Base-by-base conservation (phyloP, 2,797 vertebrate genomes). In the Pantherophis vulpinus region DNA sequence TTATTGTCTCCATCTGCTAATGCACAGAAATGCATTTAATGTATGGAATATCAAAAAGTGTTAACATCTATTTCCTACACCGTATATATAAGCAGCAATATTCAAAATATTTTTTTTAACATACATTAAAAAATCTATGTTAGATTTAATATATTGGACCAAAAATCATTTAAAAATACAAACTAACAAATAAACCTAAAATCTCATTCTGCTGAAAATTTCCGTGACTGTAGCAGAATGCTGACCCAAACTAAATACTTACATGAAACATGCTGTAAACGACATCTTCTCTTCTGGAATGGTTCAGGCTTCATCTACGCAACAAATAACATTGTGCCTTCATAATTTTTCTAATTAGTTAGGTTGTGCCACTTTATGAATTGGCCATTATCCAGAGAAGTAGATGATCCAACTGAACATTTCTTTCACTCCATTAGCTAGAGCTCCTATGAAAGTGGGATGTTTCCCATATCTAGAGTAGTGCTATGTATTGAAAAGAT, bases 101-200 rank as follows among this genome's bases (percentile, higher is more conserved):
- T 90, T 87, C 18, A 10, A 91, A 63, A 63, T 27, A 60, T 94
- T 94, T 95, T 42, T 89, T 96, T 95, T 54, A 54, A 54, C 1
- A 54, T 54, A 54, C 8, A 54, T 54, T 54, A 83, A 51, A 51
- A 51, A 51, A 51, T 51, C 47, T 51, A 51, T 51, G 47, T 51
- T 51, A 51, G 47, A 51, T 51, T 51, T 51, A 51, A 0, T 51
- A 51, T 51, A 51, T 51, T 51, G 47, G 47, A 51, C 47, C 47
- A 51, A 51, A 51, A 51, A 97, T 97, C 96, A 25, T 42, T 42
- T 23, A 97, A 61, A 89, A 96, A 96, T 94, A 97, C 97, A 96
- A 94, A 96, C 92, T 79, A 79, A 79, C 18, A 79, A 79, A 23
- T 42, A 79, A 79, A 95, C 13, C 74, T 91, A 59, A 94, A 92